A percentile compares a stretch with the other conserved stretches of the same genome.
phyloP scores from a whole-genome alignment of 2,888 invertebrate species.

The Sturmia bella region DNA sequence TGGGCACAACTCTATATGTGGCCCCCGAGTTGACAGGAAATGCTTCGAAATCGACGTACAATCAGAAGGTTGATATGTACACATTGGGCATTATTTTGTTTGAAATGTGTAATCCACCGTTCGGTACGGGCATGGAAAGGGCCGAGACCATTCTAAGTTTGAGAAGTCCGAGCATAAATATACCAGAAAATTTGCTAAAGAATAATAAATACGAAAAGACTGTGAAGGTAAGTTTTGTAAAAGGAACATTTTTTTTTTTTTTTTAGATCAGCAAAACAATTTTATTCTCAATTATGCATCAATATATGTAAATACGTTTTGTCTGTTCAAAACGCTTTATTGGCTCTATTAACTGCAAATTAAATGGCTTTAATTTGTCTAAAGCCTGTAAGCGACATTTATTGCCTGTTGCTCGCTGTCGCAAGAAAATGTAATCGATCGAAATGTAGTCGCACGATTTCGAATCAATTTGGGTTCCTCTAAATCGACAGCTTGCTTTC shows the following conservation, averaged over 20 bases:
- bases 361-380: too few species aligned
- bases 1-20: slow-evolving; percentile 97
- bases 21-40: slow-evolving; percentile 93
- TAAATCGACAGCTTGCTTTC: too few species aligned
- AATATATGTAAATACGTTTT: too few species aligned
- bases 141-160: slow-evolving; percentile 89
- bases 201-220: slow-evolving; percentile 78
- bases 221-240: slow-evolving; percentile 82
- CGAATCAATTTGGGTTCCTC: too few species aligned
- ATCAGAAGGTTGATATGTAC: slow-evolving; percentile 94
- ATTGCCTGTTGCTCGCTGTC: too few species aligned
- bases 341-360: too few species aligned
- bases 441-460: too few species aligned
- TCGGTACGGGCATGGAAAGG: slow-evolving; percentile 95
- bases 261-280: neutral
- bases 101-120: slow-evolving; percentile 95
- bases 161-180: slow-evolving; percentile 86
- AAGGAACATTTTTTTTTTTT: too few species aligned
- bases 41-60: slow-evolving; percentile 88
- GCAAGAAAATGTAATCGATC: too few species aligned
- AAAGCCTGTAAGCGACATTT: too few species aligned
- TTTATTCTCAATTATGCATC: neutral
- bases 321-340: too few species aligned
- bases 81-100: slow-evolving; percentile 95
- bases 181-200: slow-evolving; percentile 87